Conservation (phyloP, 2,113 vertebrate species). For the Aphelocoma coerulescens region DNA sequence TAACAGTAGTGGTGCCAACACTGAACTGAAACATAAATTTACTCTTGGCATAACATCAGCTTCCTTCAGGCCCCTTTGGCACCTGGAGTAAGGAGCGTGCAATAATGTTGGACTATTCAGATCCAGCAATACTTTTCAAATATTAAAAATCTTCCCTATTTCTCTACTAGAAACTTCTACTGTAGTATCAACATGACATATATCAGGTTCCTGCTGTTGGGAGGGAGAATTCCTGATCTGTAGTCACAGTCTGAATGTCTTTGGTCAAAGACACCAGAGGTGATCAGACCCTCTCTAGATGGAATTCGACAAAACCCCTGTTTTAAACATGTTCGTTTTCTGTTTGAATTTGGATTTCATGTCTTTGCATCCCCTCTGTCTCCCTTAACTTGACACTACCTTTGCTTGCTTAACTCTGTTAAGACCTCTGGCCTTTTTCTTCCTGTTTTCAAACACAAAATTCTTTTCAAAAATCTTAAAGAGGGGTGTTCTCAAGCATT, state of each 20-base stretch:
- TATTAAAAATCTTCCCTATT: background rate
- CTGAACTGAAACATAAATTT: background rate
- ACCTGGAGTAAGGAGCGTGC: background rate
- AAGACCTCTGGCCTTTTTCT: background rate
- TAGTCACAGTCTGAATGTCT: background rate
- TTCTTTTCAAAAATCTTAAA: background rate
- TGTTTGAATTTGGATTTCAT: background rate
- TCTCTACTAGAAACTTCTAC: background rate
- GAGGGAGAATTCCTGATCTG: background rate
- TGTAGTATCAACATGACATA: background rate
- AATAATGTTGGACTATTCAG: background rate
- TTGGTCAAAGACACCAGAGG: background rate
- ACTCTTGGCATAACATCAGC: background rate
- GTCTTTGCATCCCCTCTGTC: background rate
- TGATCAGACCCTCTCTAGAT: background rate
- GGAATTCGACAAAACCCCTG: background rate
- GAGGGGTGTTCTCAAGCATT: background rate
- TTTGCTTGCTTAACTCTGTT: background rate
- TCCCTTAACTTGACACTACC: background rate
- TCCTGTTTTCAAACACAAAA: background rate
- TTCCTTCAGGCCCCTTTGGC: background rate
- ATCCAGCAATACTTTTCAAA: background rate
- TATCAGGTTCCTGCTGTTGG: background rate
- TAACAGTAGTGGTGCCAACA: background rate
- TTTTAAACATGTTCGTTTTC: background rate